These are phyloP conservation scores for Salvelinus fontinalis DNA, from an alignment of 2,113 vertebrate species.

Conservation along the genomic window DNA sequence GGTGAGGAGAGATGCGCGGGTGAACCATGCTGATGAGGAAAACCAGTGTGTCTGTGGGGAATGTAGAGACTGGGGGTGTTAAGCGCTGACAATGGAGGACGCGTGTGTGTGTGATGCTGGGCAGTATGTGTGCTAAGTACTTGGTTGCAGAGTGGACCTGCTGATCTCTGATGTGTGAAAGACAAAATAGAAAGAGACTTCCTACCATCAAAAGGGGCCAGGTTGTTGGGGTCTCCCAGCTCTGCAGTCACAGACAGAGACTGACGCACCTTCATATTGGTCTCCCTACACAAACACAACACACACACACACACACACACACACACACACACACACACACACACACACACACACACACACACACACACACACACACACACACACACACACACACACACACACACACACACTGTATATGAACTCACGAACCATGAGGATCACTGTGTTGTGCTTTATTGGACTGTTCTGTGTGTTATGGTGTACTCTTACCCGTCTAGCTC, in stretches of 20 bases:
- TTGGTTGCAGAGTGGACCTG: not conserved
- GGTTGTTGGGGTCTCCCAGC: constrained; percentile 79
- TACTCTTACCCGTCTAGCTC: constrained; percentile 90
- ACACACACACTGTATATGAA: not conserved
- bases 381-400: not conserved
- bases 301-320: constrained; percentile 6
- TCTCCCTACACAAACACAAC: constrained; percentile 78
- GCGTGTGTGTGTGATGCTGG: constrained; percentile 6
- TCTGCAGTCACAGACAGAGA: constrained; percentile 85
- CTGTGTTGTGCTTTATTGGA: not conserved
- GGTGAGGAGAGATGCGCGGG: constrained; percentile 48
- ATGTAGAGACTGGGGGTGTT: constrained; percentile 5
- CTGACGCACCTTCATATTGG: constrained; percentile 95
- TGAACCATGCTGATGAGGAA: constrained; percentile 46
- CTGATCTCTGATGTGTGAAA: not conserved
- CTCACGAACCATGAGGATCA: not conserved
- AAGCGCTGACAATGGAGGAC: too few relatives aligned
- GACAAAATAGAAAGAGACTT: not conserved
- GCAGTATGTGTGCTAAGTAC: not conserved
- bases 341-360: not conserved
- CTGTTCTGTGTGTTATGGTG: constrained; percentile 3
- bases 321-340: constrained; percentile 1
- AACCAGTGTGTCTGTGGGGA: constrained; percentile 36
- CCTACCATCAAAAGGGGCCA: constrained; percentile 87
- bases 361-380: not conserved